phyloP scores from a whole-genome alignment of 2,888 invertebrate species.

The Linyphia triangularis region DNA sequence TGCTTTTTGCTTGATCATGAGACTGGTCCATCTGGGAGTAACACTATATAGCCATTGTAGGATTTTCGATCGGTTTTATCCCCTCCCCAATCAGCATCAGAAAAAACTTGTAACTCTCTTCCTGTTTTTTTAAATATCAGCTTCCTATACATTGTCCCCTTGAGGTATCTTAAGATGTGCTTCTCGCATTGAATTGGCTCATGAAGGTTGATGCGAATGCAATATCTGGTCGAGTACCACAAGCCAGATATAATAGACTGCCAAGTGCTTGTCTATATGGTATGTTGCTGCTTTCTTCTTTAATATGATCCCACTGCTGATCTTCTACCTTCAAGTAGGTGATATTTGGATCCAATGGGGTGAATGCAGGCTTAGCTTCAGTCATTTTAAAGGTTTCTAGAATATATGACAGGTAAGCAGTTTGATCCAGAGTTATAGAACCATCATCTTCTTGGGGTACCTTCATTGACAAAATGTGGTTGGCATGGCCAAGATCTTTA shows the following conservation, averaged over 20 bases:
- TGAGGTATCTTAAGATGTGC: constrained; percentile 55
- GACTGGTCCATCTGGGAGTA: constrained; percentile 41
- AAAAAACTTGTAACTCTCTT: constrained; percentile 75
- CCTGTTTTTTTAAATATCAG: constrained; percentile 42
- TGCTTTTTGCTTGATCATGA: constrained; percentile 62
- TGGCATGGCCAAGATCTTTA: background rate
- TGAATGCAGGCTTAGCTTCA: constrained; percentile 2
- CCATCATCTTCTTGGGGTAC: constrained; percentile 22
- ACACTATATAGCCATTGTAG: constrained; percentile 72
- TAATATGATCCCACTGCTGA: background rate
- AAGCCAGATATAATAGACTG: constrained; percentile 33
- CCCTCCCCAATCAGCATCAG: constrained; percentile 78
- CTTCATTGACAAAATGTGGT: constrained; percentile 6
- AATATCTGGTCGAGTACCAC: constrained; percentile 41
- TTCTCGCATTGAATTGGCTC: constrained; percentile 51
- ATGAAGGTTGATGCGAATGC: constrained; percentile 24
- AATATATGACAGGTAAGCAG: constrained; percentile 18
- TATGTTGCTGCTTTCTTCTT: constrained; percentile 11
- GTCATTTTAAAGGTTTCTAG: constrained; percentile 48
- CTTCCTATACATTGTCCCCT: background rate
- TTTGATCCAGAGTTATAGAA: too few species aligned
- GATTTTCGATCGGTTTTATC: constrained; percentile 78
- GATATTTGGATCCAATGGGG: constrained; percentile 16
- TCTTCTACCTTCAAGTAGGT: background rate
- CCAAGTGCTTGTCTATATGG: constrained; percentile 41